Conservation (phyloP, 2,797 vertebrate genomes). For the Rhinella marina region DNA sequence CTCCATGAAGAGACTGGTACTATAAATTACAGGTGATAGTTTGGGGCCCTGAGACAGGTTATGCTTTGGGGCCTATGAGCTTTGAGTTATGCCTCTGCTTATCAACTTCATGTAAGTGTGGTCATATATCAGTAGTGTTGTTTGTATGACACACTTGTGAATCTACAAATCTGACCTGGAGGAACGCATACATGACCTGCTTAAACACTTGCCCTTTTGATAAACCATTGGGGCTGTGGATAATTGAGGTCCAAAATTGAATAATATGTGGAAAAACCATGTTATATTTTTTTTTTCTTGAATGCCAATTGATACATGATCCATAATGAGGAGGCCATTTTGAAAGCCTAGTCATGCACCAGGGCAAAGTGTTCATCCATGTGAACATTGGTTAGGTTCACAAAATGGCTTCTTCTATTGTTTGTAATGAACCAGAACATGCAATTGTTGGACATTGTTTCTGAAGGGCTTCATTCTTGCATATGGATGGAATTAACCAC, state of each 20-base stretch:
- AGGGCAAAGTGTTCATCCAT: neutral
- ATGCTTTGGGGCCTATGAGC: neutral
- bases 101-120: neutral
- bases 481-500: neutral
- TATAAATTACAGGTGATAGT: neutral
- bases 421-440: neutral
- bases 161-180: neutral
- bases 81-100: neutral
- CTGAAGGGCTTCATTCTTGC: neutral
- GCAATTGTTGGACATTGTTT: neutral
- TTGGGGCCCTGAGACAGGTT: neutral
- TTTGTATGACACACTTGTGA: neutral
- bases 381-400: neutral
- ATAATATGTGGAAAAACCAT: neutral
- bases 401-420: neutral
- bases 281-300: neutral
- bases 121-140: neutral
- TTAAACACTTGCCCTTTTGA: neutral
- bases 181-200: neutral
- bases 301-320: slow-evolving; percentile 2
- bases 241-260: neutral
- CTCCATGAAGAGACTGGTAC: neutral
- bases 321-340: neutral
- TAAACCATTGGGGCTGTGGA: neutral
- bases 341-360: neutral